A percentile compares a stretch with the other conserved stretches of the same genome.
Evolutionary conservation across 2,888 invertebrate genomes (phyloP).

Genomic region (Pachliopta kotzebuea): DNA sequence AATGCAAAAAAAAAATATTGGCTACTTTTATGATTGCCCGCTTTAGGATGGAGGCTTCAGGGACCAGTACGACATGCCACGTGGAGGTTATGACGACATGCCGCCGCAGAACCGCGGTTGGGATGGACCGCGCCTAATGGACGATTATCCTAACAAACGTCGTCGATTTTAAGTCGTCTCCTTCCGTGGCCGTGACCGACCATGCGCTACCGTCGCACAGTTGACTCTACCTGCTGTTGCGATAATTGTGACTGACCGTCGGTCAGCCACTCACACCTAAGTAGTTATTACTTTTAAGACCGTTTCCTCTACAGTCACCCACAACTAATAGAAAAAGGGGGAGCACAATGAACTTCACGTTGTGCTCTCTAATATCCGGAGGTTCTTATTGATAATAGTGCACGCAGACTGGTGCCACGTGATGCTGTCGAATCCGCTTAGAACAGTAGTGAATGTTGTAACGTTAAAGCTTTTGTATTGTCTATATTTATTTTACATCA

Average conservation of each 20-base stretch:
- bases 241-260: slow-evolving; percentile 4
- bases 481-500: not conserved
- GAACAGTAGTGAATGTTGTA: not conserved
- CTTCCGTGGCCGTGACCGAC: slow-evolving; percentile 25
- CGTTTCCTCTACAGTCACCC: not conserved
- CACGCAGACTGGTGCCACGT: not conserved
- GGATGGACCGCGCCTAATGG: slow-evolving; percentile 79
- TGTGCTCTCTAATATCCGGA: slow-evolving; percentile 14
- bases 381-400: not conserved
- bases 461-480: not conserved
- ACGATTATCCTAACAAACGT: slow-evolving; percentile 84
- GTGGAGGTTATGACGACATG: slow-evolving; percentile 72
- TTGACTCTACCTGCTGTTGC: slow-evolving; percentile 3
- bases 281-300: slow-evolving; percentile 3
- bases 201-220: slow-evolving; percentile 9
- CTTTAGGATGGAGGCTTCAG: slow-evolving; percentile 78
- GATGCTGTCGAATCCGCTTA: slow-evolving; percentile 12
- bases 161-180: slow-evolving; percentile 78
- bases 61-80: slow-evolving; percentile 77
- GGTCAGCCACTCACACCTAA: slow-evolving; percentile 16
- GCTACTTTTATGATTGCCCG: slow-evolving; percentile 76
- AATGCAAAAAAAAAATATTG: slow-evolving; percentile 54
- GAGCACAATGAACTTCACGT: not conserved
- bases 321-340: not conserved
- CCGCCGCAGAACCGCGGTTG: slow-evolving; percentile 77